Percentiles rank a stretch among this genome's conserved stretches.
These are phyloP conservation scores for Drosophila paranaensis DNA, from an alignment of 2,888 invertebrate genomes.

Conservation along the genomic window DNA sequence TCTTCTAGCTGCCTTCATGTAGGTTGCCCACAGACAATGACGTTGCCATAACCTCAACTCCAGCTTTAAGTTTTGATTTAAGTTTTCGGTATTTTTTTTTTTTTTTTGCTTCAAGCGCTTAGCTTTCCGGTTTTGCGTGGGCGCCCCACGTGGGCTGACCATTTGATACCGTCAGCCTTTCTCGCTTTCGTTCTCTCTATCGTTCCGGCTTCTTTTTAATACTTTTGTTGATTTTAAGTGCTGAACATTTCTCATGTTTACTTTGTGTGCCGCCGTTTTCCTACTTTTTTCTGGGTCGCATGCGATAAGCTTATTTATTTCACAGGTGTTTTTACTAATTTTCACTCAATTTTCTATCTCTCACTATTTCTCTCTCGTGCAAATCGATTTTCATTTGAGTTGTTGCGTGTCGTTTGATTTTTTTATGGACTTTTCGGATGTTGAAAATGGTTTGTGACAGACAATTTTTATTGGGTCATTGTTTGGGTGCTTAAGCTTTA, in stretches of 20 bases:
- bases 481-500: conserved; percentile 31
- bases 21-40: conserved; percentile 31
- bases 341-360: conserved; percentile 34
- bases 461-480: conserved; percentile 45
- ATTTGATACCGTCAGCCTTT: conserved; percentile 28
- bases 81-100: conserved; percentile 14
- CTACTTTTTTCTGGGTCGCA: conserved; percentile 52
- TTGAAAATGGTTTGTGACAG: conserved; percentile 40
- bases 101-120: conserved; percentile 45
- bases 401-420: conserved; percentile 17
- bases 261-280: conserved; percentile 28
- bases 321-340: conserved; percentile 69
- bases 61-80: conserved; percentile 15
- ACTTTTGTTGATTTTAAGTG: conserved; percentile 24
- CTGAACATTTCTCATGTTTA: conserved; percentile 46
- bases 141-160: conserved; percentile 48
- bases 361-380: not conserved
- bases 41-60: conserved; percentile 33
- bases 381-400: conserved; percentile 34
- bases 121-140: conserved; percentile 56
- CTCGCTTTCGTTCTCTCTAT: conserved; percentile 1
- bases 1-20: conserved; percentile 35
- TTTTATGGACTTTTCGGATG: conserved; percentile 49
- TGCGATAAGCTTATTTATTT: conserved; percentile 70
- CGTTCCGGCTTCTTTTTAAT: conserved; percentile 17